Base-by-base conservation (phyloP, 2,888 invertebrate species). In the Andrena fulva region DNA sequence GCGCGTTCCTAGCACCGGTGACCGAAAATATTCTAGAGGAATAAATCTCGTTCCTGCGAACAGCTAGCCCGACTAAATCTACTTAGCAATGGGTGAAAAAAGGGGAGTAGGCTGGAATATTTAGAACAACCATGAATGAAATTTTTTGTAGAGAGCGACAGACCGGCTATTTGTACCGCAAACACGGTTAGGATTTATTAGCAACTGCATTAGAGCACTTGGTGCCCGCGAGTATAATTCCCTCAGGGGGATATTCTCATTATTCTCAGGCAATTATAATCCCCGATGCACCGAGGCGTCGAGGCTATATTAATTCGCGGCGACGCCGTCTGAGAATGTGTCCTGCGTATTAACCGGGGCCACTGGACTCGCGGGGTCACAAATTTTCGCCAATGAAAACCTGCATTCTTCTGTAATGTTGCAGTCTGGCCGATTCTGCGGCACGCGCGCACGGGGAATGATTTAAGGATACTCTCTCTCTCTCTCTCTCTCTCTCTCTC, bases 291-390 rank as follows among this genome's bases (percentile, higher is more conserved):
- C 69, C 74, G 59, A 77, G 80, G 75, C 81, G 80, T 82, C 80
- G 79, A 71, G 84, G 87, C 89, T 90, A 90, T 90, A 90, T 90
- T 90, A 90, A 90, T 90, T 90, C 89, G 75, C 81, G 81, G 69
- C 87, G 89, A 87, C 89, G 90, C 86, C 86, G 91, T 90, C 90
- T 90, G 89, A 90, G 89, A 89, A 89, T 89, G 89, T 87, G 89
- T 87, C 80, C 60, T 75, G 79, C 81, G 87, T 86, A 89, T 89
- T 89, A 89, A 84, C 78, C 72, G 85, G 54, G 89, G 89, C 85
- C 87, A 80, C 82, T 87, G 87, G 85, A 84, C 89, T 77, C 59
- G 64, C 54, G 70, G 76, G 50, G 72, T 84, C 79, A 68, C 83
- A 88, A 88, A 75, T 88, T 87, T 88, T 80, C 80, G 67, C 82